Evolutionary conservation across 1,140 invertebrate genomes (phyloP).

Genomic region (Atta colombica): DNA sequence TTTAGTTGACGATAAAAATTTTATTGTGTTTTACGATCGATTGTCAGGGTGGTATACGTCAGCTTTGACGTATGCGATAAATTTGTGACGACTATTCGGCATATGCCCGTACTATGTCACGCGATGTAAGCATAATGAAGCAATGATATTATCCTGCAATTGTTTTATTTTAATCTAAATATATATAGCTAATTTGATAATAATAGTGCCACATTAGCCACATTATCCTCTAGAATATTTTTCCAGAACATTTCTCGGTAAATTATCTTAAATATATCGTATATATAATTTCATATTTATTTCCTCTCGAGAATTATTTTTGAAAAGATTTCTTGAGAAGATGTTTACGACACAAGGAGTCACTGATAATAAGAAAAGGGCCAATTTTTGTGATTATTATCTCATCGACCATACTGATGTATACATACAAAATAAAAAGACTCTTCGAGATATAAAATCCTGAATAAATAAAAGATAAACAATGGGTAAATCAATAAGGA

Average conservation of each 20-base stretch:
- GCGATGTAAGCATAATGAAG: constrained; percentile 20
- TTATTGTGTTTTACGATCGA: constrained; percentile 50
- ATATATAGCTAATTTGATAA: constrained; percentile 8
- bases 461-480: neutral
- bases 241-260: too few species aligned
- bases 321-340: neutral
- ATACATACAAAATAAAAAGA: neutral
- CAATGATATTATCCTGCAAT: neutral
- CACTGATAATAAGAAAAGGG: neutral
- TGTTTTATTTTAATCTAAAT: constrained; percentile 21
- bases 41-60: constrained; percentile 48
- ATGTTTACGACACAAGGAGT: neutral
- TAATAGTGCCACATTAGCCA: neutral
- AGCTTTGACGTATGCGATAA: constrained; percentile 58
- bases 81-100: constrained; percentile 21
- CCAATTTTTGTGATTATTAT: constrained; percentile 13
- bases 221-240: neutral
- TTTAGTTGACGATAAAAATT: constrained; percentile 46
- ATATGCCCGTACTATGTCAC: constrained; percentile 10
- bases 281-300: neutral
- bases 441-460: neutral
- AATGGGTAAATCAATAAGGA: neutral
- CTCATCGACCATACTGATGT: neutral
- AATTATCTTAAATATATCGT: neutral
- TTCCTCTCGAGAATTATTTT: neutral